Conservation (phyloP, 2,797 vertebrate genomes). For the Lagocephalus sceleratus region DNA sequence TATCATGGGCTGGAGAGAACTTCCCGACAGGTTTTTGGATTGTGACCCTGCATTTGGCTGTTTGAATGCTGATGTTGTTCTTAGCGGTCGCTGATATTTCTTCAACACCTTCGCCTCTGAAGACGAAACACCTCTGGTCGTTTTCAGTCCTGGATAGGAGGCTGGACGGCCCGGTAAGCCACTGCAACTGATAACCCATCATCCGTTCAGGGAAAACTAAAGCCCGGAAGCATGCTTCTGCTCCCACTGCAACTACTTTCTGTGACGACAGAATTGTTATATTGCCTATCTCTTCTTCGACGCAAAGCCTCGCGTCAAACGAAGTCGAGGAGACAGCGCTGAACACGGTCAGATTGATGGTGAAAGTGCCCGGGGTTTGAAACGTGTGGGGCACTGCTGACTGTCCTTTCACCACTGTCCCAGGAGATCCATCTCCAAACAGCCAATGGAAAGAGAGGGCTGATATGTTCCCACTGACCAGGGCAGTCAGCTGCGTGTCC, state of each 20-base stretch:
- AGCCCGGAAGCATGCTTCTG: constrained; percentile 62
- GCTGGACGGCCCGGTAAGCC: constrained; percentile 52
- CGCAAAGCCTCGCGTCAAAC: constrained; percentile 58
- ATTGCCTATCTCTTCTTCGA: constrained; percentile 59
- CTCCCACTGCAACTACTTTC: constrained; percentile 47
- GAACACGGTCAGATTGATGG: constrained; percentile 56
- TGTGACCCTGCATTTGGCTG: constrained; percentile 46
- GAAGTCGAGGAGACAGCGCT: constrained; percentile 45
- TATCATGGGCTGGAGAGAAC: constrained; percentile 47
- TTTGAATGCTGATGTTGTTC: constrained; percentile 71
- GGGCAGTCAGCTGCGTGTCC: constrained; percentile 47
- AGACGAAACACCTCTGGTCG: constrained; percentile 66
- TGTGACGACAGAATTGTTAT: constrained; percentile 46
- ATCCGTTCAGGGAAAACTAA: constrained; percentile 47
- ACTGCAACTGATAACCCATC: constrained; percentile 60
- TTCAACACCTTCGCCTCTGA: constrained; percentile 64
- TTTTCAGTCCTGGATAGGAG: constrained; percentile 23
- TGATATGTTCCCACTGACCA: constrained; percentile 60
- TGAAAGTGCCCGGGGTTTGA: constrained; percentile 56
- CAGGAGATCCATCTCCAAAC: constrained; percentile 69
- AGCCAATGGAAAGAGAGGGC: constrained; percentile 70
- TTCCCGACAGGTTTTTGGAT: constrained; percentile 65
- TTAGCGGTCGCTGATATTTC: constrained; percentile 60
- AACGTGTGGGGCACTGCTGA: constrained; percentile 63
- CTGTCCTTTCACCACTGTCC: constrained; percentile 47